Evolutionary conservation across 2,888 invertebrate species (phyloP), one percentile per base, ranked within the genome.

Genomic region (Leptinotarsa peninsularis): DNA sequence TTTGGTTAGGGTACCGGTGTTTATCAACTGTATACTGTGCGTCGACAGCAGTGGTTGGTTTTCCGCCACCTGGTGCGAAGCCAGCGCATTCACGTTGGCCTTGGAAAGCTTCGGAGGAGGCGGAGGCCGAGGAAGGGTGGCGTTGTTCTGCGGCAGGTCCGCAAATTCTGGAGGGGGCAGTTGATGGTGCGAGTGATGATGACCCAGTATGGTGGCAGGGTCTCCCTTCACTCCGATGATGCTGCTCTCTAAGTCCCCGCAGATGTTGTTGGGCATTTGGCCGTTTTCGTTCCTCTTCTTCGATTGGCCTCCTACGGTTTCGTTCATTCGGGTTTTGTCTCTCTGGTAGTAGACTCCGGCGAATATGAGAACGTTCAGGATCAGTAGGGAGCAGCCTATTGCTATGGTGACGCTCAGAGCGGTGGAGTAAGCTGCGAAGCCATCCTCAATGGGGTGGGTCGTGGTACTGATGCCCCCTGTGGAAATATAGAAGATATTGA

Each of bases 291-390:
- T 94, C 54, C 95, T 91, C 84, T 95, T 93, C 85, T 95, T 92
- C 13, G 90, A 87, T 75, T 90, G 91, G 83, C 90, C 90, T 83
- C 90, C 91, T 15, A 91, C 91, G 78, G 86, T 88, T 79, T 88
- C 89, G 88, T 85, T 91, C 91, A 94, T 92, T 80, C 94, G 91
- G 78, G 94, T 94, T 87, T 96, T 96, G 85, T 96, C 96, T 72
- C 96, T 91, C 86, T 98, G 97, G 86, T 98, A 98, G 87, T 97
- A 98, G 0, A 98, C 96, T 4, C 96, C 97, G 72, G 97, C 97
- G 86, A 98, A 98, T 85, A 98, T 96, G 49, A 98, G 90, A 66
- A 98, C 95, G 86, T 98, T 98, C 4, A 98, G 90, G 83, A 98
- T 96, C 27, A 98, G 91, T 76, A 98, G 89, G 4, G 96, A 96